These are phyloP conservation scores for Petrocephalus schoutedeni DNA, from an alignment of 2,797 vertebrate genomes.

Conservation along the genomic window DNA sequence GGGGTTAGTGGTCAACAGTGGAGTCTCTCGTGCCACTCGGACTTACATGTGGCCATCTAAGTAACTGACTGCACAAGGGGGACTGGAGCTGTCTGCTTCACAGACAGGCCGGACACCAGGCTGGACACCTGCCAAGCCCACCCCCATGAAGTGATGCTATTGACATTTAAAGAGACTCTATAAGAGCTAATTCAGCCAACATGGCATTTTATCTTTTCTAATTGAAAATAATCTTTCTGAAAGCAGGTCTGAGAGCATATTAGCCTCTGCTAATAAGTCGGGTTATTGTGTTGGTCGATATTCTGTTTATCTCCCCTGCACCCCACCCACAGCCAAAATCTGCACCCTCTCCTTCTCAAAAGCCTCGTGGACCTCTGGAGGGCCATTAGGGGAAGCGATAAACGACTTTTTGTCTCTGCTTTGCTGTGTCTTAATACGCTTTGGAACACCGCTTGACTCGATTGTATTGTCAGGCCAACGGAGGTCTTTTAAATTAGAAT, in stretches of 20 bases:
- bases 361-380: not conserved
- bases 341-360: not conserved
- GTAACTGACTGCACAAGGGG: not conserved
- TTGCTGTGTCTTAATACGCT: conserved; percentile 6
- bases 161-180: not conserved
- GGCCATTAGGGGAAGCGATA: not conserved
- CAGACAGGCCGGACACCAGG: not conserved
- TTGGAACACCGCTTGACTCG: not conserved
- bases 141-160: not conserved
- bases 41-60: not conserved
- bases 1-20: not conserved
- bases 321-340: not conserved
- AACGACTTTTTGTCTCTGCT: conserved; percentile 7
- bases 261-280: not conserved
- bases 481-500: conserved; percentile 3
- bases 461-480: not conserved
- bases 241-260: not conserved
- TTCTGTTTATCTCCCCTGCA: not conserved
- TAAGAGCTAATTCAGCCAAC: not conserved
- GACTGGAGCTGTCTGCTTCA: not conserved
- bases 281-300: conserved; percentile 11
- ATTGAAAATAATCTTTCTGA: conserved; percentile 19
- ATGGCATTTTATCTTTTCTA: conserved; percentile 1
- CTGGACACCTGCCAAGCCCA: not conserved
- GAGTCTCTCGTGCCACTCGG: not conserved